Base-by-base conservation (phyloP, 2,113 vertebrate genomes). In the Capricornis sumatraensis region DNA sequence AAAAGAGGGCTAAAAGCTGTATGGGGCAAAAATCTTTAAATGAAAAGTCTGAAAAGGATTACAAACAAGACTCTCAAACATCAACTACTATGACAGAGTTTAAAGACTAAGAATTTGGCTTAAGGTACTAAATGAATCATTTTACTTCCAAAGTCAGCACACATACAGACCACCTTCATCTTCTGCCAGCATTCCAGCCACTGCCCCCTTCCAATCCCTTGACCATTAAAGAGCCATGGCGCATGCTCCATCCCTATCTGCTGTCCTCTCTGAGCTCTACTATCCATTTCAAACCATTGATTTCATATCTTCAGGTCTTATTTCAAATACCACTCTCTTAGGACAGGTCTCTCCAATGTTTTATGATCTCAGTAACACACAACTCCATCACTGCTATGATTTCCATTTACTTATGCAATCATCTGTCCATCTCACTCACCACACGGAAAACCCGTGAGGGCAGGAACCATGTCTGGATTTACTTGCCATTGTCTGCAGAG, bases 1-100 rank as follows among this genome's bases (percentile, higher is more conserved):
- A 94, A 96, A 76, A 96, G 36, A 93, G 96, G 82, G 47, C 52
- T 94, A 40, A 91, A 91, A 95, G 36, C 74, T 97, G 67, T 43
- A 28, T 7, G 40, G 14, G 45, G 67, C 27, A 97, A 96, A 97
- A 55, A 8, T 57, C n/a, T 36, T 85, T 6, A 91, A 71, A 97
- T 64, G 47, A 95, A 97, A 92, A 93, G 53, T 86, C 83, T 81
- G 79, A 60, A 95, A 87, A 78, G 60, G 53, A 76, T 87, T 95
- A 36, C 36, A 83, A 96, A 89, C 5, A 95, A 82, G 78, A n/a
- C 43, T 50, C 62, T 55, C 40, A 71, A 47, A 79, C 6, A 57
- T 55, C 50, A 81, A 93, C 9, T 2, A 6, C 23, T 86, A 7
- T 27, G 83, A 95, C 6, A 78, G 57, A 79, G 71, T 74, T 96